A percentile compares a stretch with the other conserved stretches of the same genome.
These are phyloP conservation scores for Conistra vaccinii DNA, from an alignment of 2,888 invertebrate genomes.

Conservation along the genomic window DNA sequence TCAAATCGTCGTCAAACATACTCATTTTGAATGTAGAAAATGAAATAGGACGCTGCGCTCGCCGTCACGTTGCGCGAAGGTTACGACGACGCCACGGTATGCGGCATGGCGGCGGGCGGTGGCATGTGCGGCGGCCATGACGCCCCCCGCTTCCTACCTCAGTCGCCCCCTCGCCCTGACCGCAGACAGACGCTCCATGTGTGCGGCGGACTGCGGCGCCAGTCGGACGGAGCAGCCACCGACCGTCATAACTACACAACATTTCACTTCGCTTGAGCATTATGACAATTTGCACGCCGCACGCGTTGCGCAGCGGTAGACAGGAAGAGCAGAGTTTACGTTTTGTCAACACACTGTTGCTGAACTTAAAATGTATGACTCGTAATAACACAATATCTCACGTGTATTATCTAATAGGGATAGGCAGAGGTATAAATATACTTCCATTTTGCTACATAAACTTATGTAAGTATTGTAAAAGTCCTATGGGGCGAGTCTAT, in stretches of 20 bases:
- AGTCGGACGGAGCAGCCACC: not conserved
- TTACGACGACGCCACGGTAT: slow-evolving; percentile 54
- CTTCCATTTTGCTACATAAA: not conserved
- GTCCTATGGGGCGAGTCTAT: not conserved
- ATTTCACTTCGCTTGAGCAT: slow-evolving; percentile 10
- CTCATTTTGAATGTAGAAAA: slow-evolving; percentile 29
- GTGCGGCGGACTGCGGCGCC: slow-evolving; percentile 46
- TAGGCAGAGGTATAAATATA: not conserved
- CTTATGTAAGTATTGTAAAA: not conserved
- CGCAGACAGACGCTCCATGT: slow-evolving; percentile 16
- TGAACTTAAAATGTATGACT: not conserved
- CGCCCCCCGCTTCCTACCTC: slow-evolving; percentile 25
- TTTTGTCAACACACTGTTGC: slow-evolving; percentile 12
- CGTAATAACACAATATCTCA: not conserved
- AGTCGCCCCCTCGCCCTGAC: slow-evolving; percentile 7
- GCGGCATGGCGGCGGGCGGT: slow-evolving; percentile 48
- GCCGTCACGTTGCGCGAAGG: slow-evolving; percentile 39
- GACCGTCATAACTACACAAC: not conserved
- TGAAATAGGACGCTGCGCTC: slow-evolving; percentile 20
- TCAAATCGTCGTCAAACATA: slow-evolving; percentile 49
- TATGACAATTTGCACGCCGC: not conserved
- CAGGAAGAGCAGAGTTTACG: not conserved
- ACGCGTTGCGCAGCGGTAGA: slow-evolving; percentile 21
- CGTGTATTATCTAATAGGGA: not conserved
- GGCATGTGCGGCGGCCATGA: slow-evolving; percentile 42